Evolutionary conservation across 2,113 vertebrate genomes (phyloP), one percentile per base, ranked within the genome.

Genomic region (Cervus canadensis): DNA sequence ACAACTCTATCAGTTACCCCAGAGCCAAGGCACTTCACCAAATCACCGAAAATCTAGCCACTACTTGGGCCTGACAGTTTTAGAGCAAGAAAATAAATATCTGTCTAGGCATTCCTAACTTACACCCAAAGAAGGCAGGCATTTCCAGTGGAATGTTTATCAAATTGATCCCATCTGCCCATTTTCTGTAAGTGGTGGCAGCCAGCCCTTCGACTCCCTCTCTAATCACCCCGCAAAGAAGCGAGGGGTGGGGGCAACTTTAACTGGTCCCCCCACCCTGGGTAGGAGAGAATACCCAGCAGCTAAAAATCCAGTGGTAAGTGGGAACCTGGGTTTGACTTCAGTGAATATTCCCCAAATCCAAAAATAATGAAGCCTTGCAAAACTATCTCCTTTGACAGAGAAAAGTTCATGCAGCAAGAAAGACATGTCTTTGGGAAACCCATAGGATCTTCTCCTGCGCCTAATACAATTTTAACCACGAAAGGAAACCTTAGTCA

Each of bases 401-500:
- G 40, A 94, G 67, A 54, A 62, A 50, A 50, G 76, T 71, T 45
- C 50, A 21, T 10, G 45, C 16, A n/a, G 93, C 28, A 59, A 87
- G 83, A 78, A 36, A 54, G 76, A 81, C 50, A 86, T 28, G 86
- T 71, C 62, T 89, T 36, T 54, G 56, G 79, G 45, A 50, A 87
- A 62, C 2, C 76, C 57, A 57, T 30, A 14, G 33, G 43, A 6
- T 52, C 60, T 89, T 50, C 9, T 79, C 67, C 67, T 10, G n/a
- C 7, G 48, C 81, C 52, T 21, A 17, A 79, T 4, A 36, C 28
- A 6, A 40, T 45, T 59, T 54, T 12, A 36, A 25, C 43, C 57
- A 33, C 60, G 1, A 13, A 9, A 26, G 26, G 82, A 54, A 57
- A n/a, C 0, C 45, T 43, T 3, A 3, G 43, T 79, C 0, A 1